phyloP scores from a whole-genome alignment of 2,797 vertebrate genomes.

The Darevskia mixta region DNA sequence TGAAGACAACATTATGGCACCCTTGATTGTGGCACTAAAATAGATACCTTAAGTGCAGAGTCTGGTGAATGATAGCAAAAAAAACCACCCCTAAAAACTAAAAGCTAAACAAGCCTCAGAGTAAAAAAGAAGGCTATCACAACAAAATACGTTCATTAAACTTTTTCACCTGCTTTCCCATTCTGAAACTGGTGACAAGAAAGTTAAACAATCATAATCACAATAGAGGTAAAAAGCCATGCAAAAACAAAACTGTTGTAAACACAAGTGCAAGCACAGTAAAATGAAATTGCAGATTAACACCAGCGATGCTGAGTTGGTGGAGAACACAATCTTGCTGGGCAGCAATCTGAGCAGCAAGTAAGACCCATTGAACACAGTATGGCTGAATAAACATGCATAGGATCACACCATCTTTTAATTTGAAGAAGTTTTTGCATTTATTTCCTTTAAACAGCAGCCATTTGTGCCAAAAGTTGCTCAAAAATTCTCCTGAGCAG shows the following conservation, averaged over 20 bases:
- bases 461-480: too few relatives aligned
- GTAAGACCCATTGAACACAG: not conserved
- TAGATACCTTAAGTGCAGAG: constrained; percentile 70
- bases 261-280: constrained; percentile 1
- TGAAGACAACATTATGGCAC: constrained; percentile 60
- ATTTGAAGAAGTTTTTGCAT: too few relatives aligned
- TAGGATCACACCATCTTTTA: not conserved
- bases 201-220: not conserved
- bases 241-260: not conserved
- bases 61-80: constrained; percentile 54
- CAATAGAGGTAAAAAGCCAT: constrained; percentile 6
- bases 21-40: constrained; percentile 67
- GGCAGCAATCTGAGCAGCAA: not conserved
- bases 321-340: not conserved
- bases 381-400: not conserved
- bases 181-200: not conserved
- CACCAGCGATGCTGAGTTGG: not conserved
- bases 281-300: constrained; percentile 4
- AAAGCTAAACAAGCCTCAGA: constrained; percentile 2
- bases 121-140: constrained; percentile 58
- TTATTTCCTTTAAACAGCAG: not conserved
- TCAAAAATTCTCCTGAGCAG: not conserved
- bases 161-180: not conserved
- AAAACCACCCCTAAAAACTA: constrained; percentile 16
- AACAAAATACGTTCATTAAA: constrained; percentile 8